Percentiles rank a stretch among this genome's conserved stretches.
These are phyloP conservation scores for Limnodromus scolopaceus DNA, from an alignment of 2,797 vertebrate species.

Conservation along the genomic window DNA sequence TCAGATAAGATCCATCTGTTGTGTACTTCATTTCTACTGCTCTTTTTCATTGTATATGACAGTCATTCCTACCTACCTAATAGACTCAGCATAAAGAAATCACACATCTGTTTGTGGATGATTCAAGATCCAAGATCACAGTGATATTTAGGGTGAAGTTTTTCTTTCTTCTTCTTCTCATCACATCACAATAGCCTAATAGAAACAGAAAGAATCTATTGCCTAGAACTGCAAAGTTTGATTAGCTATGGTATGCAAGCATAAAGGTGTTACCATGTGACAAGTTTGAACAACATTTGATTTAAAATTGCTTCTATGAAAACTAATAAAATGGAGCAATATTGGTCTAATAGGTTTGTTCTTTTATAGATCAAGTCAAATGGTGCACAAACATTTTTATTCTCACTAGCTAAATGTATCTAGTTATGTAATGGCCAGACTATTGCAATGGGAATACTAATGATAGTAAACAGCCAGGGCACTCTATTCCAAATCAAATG, in stretches of 20 bases:
- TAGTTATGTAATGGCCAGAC: background rate
- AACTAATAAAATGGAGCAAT: background rate
- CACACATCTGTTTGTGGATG: background rate
- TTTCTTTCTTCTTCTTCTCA: background rate
- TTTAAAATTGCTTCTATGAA: slow-evolving; percentile 16
- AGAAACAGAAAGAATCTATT: background rate
- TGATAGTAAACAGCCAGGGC: background rate
- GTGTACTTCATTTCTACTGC: background rate
- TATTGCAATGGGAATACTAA: slow-evolving; percentile 6
- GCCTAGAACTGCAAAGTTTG: background rate
- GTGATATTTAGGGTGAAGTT: background rate
- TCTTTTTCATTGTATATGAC: background rate
- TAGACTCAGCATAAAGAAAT: background rate
- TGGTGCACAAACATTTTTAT: background rate
- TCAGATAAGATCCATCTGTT: background rate
- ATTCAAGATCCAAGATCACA: background rate
- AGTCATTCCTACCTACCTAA: background rate
- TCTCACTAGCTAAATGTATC: background rate
- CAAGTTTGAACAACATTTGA: background rate
- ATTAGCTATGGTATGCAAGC: background rate
- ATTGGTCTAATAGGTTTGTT: background rate
- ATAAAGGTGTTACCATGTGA: background rate
- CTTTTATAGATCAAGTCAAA: slow-evolving; percentile 8
- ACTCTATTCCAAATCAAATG: slow-evolving; percentile 29
- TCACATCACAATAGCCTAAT: background rate